Base-by-base conservation (phyloP, 2,113 vertebrate genomes). In the Trichomycterus rosablanca region DNA sequence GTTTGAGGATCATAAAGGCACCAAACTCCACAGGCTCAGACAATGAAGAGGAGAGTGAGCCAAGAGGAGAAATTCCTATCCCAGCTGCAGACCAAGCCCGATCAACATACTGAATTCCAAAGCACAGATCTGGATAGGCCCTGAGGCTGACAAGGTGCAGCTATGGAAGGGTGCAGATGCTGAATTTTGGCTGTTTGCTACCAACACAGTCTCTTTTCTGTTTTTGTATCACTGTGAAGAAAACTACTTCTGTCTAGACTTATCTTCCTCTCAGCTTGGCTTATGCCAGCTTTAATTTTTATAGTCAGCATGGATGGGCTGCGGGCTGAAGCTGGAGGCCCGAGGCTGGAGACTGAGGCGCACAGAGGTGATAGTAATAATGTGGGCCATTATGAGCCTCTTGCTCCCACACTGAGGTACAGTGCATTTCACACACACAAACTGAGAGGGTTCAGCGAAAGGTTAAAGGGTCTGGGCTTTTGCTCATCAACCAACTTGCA, bases 91-190 rank as follows among this genome's bases (percentile, higher is more conserved):
- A 82, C 80, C 81, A 74, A 49, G 77, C 82, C 74, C 74, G 81
- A 87, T 87, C 80, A 82, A 80, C 80, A 79, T 84, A 76, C 84
- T 22, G 79, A 85, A 90, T 92, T 91, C 90, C 83, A 86, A 70
- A 83, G 77, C 59, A 15, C 5, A 68, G 73, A 71, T 79, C 76
- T 81, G 67, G 68, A 77, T 77, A 80, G 85, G 76, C 83, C 84
- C 83, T 71, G 35, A 28, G 80, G 85, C 82, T 74, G 84, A 82
- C 80, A 81, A 85, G 76, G 73, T 48, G 72, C 74, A 44, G 50
- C 30, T 59, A 74, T 78, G 77, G 77, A 80, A 79, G 84, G 86
- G 84, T 80, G 77, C 74, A 77, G 52, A 49, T 39, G 63, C 57
- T 44, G 9, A 26, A 51, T n/a, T 15, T 15, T 40, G n/a, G n/a